Base-by-base conservation (phyloP, 2,888 invertebrate genomes). In the Ornithoptera alexandrae region DNA sequence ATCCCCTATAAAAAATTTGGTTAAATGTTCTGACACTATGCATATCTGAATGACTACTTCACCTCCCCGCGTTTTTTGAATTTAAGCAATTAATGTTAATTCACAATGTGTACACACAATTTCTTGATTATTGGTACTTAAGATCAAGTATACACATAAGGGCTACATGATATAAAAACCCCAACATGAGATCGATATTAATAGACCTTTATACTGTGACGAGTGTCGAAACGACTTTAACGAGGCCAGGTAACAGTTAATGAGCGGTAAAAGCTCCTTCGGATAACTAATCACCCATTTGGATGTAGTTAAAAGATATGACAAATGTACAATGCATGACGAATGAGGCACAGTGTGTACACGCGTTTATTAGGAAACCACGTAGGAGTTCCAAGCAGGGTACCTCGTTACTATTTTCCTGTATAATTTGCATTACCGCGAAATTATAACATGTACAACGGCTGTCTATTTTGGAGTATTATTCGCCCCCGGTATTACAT, bases 171-270 rank as follows among this genome's bases (percentile, higher is more conserved):
- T 64, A 62, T 66, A 58, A 65, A 57, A 30, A 53, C 36, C 46
- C 46, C 17, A 59, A 39, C 10, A 64, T 56, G 56, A 65, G 67
- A 71, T 36, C 50, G 68, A 64, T 58, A 50, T 42, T 53, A 46
- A 72, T 42, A 65, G 56, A 56, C 56, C 50, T 72, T 70, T 66
- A 63, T 75, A 75, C 78, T 78, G 75, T 81, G 77, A 81, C 76
- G 75, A 79, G 75, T 83, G 84, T 84, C 84, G 84, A 84, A 84
- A 81, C 78, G 78, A 79, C 79, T 80, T 80, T 74, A 88, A 83
- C 83, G 83, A 84, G 89, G 89, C 80, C 87, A 81, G 75, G 73
- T 86, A 87, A 90, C 90, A 84, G 90, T 90, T 87, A 88, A 88
- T 88, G 86, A 86, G 81, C 81, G 83, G 87, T 87, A 88, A 90